Base-by-base conservation (phyloP, 2,113 vertebrate genomes). In the Melanerpes aurifrons region DNA sequence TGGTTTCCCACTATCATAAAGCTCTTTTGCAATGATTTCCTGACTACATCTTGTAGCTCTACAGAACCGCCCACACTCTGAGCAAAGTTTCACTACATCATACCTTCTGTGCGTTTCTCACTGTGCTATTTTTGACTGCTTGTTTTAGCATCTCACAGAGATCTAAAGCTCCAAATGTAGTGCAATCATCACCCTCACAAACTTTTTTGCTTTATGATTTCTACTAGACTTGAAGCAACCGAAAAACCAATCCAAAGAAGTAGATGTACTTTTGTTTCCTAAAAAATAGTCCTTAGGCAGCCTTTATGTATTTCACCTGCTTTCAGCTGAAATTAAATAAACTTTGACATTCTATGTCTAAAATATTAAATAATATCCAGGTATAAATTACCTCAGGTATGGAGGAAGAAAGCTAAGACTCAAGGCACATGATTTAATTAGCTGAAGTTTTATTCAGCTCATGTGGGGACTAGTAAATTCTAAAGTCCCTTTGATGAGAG, bases 71-170 rank as follows among this genome's bases (percentile, higher is more conserved):
- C 82, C 88, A 96, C 92, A 37, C 67, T 62, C 24, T 64, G 43
- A 83, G 16, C 32, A 67, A 86, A 96, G 72, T 82, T 72, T 77
- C 48, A 26, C 37, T 93, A 74, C 32, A 77, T 35, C 29, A 69
- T 43, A 92, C 75, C 87, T 95, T 93, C 89, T 95, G 93, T 80
- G 71, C 66, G 71, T 75, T 53, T 92, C 76, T 86, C 89, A 67
- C 75, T 64, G 15, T 40, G 82, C 56, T 93, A 86, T 89, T 89
- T 94, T 59, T 86, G 45, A 80, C 68, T 73, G 50, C 22, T 45
- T 66, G 66, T 92, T 94, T 95, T 89, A 89, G 48, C 75, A 54
- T 91, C 62, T 88, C 69, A 58, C 66, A 63, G 69, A 90, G 48
- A 53, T 73, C 26, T 50, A 83, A 94, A 92, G 25, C 20, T 66